Evolutionary conservation across 2,113 vertebrate genomes (phyloP).

Genomic region (Aptenodytes forsteri): DNA sequence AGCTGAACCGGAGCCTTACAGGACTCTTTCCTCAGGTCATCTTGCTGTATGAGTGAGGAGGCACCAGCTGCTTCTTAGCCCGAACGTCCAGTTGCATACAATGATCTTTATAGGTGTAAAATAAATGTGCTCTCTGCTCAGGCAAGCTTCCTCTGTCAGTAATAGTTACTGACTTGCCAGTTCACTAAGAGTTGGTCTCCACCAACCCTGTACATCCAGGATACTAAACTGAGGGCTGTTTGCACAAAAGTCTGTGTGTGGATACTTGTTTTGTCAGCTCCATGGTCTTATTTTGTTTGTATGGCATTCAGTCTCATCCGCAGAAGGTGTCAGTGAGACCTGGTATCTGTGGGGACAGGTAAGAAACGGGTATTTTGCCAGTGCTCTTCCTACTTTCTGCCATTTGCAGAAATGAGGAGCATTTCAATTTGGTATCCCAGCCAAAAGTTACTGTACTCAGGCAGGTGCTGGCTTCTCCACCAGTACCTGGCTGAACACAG

Average conservation of each 20-base stretch:
- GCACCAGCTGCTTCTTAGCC: not conserved
- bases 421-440: not conserved
- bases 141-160: not conserved
- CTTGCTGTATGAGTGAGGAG: not conserved
- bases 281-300: not conserved
- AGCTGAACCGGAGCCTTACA: not conserved
- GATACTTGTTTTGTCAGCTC: not conserved
- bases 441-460: not conserved
- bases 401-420: not conserved
- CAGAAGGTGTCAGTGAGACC: not conserved
- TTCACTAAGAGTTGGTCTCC: not conserved
- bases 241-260: not conserved
- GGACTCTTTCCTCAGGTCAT: not conserved
- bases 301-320: accelerated
- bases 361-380: not conserved
- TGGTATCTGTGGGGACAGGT: not conserved
- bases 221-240: not conserved
- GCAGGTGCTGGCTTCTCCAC: not conserved
- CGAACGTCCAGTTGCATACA: not conserved
- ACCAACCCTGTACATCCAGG: not conserved
- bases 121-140: not conserved
- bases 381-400: not conserved
- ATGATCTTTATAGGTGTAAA: not conserved
- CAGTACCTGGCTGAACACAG: not conserved
- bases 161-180: not conserved